Evolutionary conservation across 2,113 vertebrate species (phyloP).

Genomic region (Forbesichthys agassizii): DNA sequence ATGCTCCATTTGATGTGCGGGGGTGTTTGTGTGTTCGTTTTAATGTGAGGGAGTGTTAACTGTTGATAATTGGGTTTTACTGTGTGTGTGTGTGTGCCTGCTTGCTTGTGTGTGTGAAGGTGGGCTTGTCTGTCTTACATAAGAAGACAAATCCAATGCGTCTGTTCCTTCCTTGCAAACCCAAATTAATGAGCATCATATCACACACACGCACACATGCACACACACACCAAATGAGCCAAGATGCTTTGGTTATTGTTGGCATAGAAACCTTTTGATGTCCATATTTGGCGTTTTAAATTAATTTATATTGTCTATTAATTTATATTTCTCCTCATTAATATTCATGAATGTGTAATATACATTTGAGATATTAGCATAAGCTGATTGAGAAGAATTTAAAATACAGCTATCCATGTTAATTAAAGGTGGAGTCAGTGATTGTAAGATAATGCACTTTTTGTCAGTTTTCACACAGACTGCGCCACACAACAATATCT

Average conservation of each 20-base stretch:
- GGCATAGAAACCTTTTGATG: slow-evolving; percentile 41
- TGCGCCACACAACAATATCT: no score
- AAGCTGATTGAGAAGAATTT: no score
- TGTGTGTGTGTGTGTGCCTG: neutral
- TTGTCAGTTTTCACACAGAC: no score
- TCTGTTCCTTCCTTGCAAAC: slow-evolving; percentile 3
- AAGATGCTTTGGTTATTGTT: slow-evolving; percentile 34
- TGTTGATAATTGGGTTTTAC: neutral
- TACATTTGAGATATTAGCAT: no score
- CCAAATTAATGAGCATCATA: slow-evolving; percentile 4
- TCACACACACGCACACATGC: neutral
- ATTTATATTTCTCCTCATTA: neutral
- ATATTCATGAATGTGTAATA: neutral
- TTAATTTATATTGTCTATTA: slow-evolving; percentile 5
- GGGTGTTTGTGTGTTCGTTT: slow-evolving; percentile 13
- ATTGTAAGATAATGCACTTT: no score
- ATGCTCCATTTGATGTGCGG: slow-evolving; percentile 1
- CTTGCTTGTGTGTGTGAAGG: neutral
- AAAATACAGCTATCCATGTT: no score
- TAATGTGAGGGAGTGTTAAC: neutral
- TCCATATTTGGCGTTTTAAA: slow-evolving; percentile 11
- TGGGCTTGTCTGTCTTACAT: slow-evolving; percentile 14
- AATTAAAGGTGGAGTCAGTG: no score
- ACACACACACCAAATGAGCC: slow-evolving; percentile 3
- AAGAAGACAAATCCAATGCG: neutral